Evolutionary conservation across 2,888 invertebrate genomes (phyloP).

Genomic region (Volucella inanis): DNA sequence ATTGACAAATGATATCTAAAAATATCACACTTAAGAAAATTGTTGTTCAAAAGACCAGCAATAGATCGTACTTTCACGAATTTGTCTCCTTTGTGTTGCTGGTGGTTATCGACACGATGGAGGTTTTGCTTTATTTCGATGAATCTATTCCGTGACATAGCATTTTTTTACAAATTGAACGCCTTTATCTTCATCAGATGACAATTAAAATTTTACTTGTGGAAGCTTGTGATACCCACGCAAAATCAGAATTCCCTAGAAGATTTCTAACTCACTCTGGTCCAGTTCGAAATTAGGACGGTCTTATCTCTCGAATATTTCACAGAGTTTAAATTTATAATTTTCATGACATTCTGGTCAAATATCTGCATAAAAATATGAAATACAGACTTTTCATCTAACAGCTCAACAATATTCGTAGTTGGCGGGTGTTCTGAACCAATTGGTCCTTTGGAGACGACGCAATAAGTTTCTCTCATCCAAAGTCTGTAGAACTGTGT

Average conservation of each 20-base stretch:
- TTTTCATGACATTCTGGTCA: too few relatives aligned
- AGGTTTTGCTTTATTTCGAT: conserved; percentile 32
- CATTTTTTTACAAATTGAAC: conserved; percentile 19
- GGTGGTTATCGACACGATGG: conserved; percentile 21
- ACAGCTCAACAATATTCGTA: too few relatives aligned
- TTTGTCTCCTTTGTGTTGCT: conserved; percentile 27
- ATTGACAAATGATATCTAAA: conserved; percentile 31
- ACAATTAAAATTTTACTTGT: conserved; percentile 40
- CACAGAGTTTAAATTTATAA: conserved; percentile 16
- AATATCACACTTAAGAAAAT: conserved; percentile 14
- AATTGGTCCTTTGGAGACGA: too few relatives aligned
- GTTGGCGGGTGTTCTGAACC: too few relatives aligned
- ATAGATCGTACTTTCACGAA: conserved; percentile 23
- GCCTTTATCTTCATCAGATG: conserved; percentile 37
- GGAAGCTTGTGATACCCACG: conserved; percentile 44
- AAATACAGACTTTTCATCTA: too few relatives aligned
- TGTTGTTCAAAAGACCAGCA: conserved; percentile 24
- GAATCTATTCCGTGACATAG: conserved; percentile 4
- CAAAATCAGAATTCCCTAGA: conserved; percentile 38
- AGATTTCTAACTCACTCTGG: conserved; percentile 37
- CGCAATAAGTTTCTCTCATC: too few relatives aligned
- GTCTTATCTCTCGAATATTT: conserved; percentile 34
- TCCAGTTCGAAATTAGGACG: conserved; percentile 40
- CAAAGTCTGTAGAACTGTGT: too few relatives aligned
- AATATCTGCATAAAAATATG: too few relatives aligned